Percentiles rank a stretch among this genome's conserved stretches.
These are phyloP conservation scores for Limosa lapponica DNA, from an alignment of 2,797 vertebrate species.

Conservation along the genomic window DNA sequence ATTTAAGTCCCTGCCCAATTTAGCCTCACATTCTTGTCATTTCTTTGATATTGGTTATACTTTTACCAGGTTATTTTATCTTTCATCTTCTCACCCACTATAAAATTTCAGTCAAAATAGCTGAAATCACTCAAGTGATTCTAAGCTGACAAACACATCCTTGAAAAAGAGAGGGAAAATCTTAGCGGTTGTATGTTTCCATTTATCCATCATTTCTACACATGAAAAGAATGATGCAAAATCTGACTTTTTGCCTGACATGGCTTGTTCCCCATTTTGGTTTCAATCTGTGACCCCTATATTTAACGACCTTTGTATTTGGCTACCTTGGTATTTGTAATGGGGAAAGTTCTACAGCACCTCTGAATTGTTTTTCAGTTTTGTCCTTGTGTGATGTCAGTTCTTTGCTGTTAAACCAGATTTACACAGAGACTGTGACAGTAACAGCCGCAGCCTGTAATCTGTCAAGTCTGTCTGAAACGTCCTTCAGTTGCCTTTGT, in stretches of 20 bases:
- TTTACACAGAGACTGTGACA: slow-evolving; percentile 51
- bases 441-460: slow-evolving; percentile 46
- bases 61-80: not conserved
- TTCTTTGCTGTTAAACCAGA: slow-evolving; percentile 50
- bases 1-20: slow-evolving; percentile 8
- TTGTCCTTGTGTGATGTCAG: slow-evolving; percentile 54
- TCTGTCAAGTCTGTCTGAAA: slow-evolving; percentile 51
- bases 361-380: slow-evolving; percentile 1
- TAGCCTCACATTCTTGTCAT: not conserved
- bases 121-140: not conserved
- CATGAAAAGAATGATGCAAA: not conserved
- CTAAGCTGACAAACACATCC: not conserved
- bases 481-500: slow-evolving; percentile 45
- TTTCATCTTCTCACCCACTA: not conserved
- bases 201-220: not conserved
- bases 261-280: not conserved
- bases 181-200: not conserved
- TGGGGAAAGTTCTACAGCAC: not conserved
- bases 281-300: not conserved
- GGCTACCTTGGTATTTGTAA: not conserved
- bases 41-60: not conserved
- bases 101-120: slow-evolving; percentile 16
- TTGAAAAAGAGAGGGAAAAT: not conserved
- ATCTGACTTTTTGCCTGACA: not conserved
- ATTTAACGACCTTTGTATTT: not conserved